Base-by-base conservation (phyloP, 2,888 invertebrate genomes). In the Leptinotarsa rubiginosa region DNA sequence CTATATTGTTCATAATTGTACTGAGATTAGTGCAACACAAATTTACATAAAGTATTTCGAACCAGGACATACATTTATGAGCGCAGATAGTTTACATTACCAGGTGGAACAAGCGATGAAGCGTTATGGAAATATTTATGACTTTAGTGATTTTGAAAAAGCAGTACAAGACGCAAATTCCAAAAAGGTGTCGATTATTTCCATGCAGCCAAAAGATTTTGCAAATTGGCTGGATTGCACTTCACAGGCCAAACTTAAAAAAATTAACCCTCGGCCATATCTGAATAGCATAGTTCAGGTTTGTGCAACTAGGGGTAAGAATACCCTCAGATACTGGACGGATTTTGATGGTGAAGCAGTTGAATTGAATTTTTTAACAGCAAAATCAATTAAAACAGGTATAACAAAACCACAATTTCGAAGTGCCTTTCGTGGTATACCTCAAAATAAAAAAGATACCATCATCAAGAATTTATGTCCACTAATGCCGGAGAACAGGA, bases 141-240 rank as follows among this genome's bases (percentile, higher is more conserved):
- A 50, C 16, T 50, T 50, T 16, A 50, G 50, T 16, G 50, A 50
- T 50, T 50, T 50, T 50, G 50, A 50, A 50, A 50, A 50, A 16
- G 50, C 50, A 50, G 50, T 50, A 50, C 50, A 50, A 50, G 50
- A 50, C 15, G 50, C 50, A 50, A 50, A 50, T 50, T 50, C 50
- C 16, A 50, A 50, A 50, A 50, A 50, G 50, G 50, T 50, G 16
- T 50, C 50, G 50, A 50, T 50, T 50, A 50, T 50, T 50, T 50
- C 50, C 50, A 50, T 7, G 50, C n/a, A 50, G 50, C 50, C 50
- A 50, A n/a, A 50, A 50, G 50, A 50, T 50, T 50, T 50, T 50
- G 13, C 50, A 50, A 50, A 50, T 50, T 50, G 18, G 50, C 50
- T 50, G n/a, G 50, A 50, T 50, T 50, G 50, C 50, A 50, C 50